Conservation (phyloP, 2,888 invertebrate genomes). For the Xanthia icteritia region DNA sequence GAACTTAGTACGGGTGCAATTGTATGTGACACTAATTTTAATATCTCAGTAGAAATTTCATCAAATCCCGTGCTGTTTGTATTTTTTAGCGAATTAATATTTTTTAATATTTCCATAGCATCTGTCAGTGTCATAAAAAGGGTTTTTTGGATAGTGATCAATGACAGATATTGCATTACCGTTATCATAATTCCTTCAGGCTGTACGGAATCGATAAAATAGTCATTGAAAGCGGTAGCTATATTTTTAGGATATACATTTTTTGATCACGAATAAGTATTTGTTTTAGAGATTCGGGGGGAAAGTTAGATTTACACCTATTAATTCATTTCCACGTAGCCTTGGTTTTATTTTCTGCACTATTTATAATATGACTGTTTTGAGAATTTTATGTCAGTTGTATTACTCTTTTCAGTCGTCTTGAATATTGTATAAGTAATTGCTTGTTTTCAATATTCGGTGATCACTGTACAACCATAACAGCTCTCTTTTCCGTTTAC, state of each 20-base stretch:
- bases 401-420: not conserved
- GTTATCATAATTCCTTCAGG: not conserved
- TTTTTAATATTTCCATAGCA: not conserved
- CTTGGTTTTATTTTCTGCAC: constrained; percentile 31
- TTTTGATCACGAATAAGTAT: not conserved
- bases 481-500: not conserved
- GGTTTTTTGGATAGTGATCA: not conserved
- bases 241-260: not conserved
- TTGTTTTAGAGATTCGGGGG: constrained; percentile 1
- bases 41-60: not conserved
- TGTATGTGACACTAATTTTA: constrained; percentile 1
- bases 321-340: constrained; percentile 19
- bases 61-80: constrained; percentile 20
- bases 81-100: not conserved
- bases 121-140: constrained; percentile 26
- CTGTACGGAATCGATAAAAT: not conserved
- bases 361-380: constrained; percentile 22
- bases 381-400: constrained; percentile 15
- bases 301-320: constrained; percentile 1
- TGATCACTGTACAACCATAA: not conserved
- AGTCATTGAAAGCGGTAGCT: constrained; percentile 20
- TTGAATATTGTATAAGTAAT: constrained; percentile 1
- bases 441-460: not conserved
- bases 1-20: not conserved
- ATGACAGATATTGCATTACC: not conserved